Evolutionary conservation across 2,113 vertebrate genomes (phyloP).

Genomic region (Myotis davidii): DNA sequence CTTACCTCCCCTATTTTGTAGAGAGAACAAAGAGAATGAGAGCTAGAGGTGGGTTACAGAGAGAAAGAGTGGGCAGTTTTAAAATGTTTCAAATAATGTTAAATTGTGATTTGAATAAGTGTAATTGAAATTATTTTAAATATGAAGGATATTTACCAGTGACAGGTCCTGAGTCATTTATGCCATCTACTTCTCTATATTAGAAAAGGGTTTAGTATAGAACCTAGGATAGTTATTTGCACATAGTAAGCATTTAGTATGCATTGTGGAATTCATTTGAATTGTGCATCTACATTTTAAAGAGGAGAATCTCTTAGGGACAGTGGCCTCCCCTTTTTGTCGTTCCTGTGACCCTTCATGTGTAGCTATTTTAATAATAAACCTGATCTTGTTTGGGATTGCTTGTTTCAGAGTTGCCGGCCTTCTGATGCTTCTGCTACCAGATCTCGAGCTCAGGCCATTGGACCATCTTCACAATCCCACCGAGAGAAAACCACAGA

Average conservation of each 20-base stretch:
- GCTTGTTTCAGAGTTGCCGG: slow-evolving; percentile 87
- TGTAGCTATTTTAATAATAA: slow-evolving; percentile 67
- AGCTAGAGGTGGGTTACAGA: neutral
- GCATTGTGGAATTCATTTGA: slow-evolving; percentile 36
- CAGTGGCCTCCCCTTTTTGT: slow-evolving; percentile 18
- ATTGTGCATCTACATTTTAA: slow-evolving; percentile 29
- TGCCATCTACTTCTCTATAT: neutral
- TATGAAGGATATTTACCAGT: slow-evolving; percentile 50
- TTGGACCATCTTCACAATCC: slow-evolving; percentile 62
- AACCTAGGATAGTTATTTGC: neutral
- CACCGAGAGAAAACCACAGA: slow-evolving; percentile 73
- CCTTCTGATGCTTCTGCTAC: slow-evolving; percentile 77
- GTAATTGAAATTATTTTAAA: slow-evolving; percentile 31
- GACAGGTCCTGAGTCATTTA: slow-evolving; percentile 12
- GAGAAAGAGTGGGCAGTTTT: slow-evolving; percentile 40
- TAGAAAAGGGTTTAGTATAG: neutral
- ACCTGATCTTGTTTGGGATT: slow-evolving; percentile 71
- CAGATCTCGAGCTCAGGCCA: slow-evolving; percentile 70
- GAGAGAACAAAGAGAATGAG: slow-evolving; percentile 23
- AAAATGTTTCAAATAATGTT: slow-evolving; percentile 34
- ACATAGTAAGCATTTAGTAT: neutral
- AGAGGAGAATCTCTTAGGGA: slow-evolving; percentile 54
- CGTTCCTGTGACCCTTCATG: slow-evolving; percentile 50
- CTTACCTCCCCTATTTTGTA: slow-evolving; percentile 17
- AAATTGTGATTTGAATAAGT: slow-evolving; percentile 48